Conservation (phyloP, 2,888 invertebrate genomes). For the Stegophylla sp. region DNA sequence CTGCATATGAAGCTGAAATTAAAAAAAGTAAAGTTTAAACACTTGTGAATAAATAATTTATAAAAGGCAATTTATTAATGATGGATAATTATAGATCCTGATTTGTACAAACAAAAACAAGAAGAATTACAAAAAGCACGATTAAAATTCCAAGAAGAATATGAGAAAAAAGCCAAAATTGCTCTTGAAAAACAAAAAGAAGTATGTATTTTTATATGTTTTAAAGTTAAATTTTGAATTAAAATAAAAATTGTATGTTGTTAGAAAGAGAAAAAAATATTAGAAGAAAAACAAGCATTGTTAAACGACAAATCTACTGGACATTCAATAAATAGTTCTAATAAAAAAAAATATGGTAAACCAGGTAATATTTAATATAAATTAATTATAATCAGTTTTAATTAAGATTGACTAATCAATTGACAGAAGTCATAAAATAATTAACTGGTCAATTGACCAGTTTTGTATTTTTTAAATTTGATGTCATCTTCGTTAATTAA, state of each 20-base stretch:
- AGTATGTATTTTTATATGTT: conserved; percentile 22
- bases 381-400: background rate
- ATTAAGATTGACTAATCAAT: too few species aligned
- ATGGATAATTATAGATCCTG: conserved; percentile 21
- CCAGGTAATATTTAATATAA: conserved; percentile 35
- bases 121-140: conserved; percentile 45
- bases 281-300: conserved; percentile 42
- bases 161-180: conserved; percentile 46
- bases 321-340: conserved; percentile 18
- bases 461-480: too few species aligned
- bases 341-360: conserved; percentile 30
- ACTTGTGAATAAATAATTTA: background rate
- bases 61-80: background rate
- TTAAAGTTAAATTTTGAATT: background rate
- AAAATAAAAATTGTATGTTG: background rate
- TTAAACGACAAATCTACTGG: conserved; percentile 17
- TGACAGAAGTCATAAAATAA: too few species aligned
- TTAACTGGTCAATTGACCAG: too few species aligned
- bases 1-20: conserved; percentile 37
- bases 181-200: conserved; percentile 55
- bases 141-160: conserved; percentile 51
- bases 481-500: too few species aligned
- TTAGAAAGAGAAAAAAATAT: conserved; percentile 42
- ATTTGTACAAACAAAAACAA: conserved; percentile 53
- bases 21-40: conserved; percentile 41